Evolutionary conservation across 2,888 invertebrate species (phyloP).

Genomic region (Chrysolina oricalcia): DNA sequence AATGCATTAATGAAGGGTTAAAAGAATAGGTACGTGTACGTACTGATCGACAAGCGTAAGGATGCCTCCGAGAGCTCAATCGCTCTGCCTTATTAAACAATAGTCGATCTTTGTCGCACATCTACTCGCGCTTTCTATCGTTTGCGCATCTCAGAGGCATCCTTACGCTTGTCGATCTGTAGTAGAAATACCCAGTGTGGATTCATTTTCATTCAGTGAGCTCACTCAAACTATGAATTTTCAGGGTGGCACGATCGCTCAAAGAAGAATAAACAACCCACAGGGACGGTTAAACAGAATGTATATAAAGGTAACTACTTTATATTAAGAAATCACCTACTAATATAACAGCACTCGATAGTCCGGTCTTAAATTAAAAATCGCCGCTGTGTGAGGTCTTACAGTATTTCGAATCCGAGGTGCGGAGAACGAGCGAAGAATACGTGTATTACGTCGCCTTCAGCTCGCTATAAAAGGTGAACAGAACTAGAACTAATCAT

Average conservation of each 20-base stretch:
- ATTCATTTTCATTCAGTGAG: neutral
- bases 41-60: no score
- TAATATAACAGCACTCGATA: conserved; percentile 47
- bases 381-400: conserved; percentile 62
- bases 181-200: neutral
- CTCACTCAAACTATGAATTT: neutral
- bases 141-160: no score
- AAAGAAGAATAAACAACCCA: conserved; percentile 29
- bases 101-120: no score
- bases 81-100: no score
- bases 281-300: conserved; percentile 23
- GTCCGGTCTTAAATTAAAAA: conserved; percentile 58
- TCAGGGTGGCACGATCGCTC: neutral
- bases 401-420: conserved; percentile 45
- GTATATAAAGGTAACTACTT: conserved; percentile 23
- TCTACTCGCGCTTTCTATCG: no score
- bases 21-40: no score
- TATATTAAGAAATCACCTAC: conserved; percentile 58
- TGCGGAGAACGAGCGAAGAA: conserved; percentile 52
- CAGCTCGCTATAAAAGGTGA: conserved; percentile 49
- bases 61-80: no score
- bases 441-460: conserved; percentile 44
- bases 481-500: conserved; percentile 55
- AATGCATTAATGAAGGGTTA: no score
- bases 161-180: neutral